Conservation (phyloP, 2,888 invertebrate genomes). For the Silvanus unidentatus region DNA sequence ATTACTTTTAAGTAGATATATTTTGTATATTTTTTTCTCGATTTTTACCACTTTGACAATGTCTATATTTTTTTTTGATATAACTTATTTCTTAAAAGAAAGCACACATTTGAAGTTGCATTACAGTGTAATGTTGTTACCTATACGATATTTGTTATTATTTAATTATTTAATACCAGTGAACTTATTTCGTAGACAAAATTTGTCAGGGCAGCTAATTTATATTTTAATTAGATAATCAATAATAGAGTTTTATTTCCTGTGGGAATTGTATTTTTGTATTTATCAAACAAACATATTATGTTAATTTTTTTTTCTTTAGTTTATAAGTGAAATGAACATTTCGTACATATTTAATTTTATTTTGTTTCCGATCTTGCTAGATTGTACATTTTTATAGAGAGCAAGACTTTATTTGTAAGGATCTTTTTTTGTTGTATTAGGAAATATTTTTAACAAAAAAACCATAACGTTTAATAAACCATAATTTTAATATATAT, state of each 20-base stretch:
- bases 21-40: neutral
- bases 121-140: constrained; percentile 15
- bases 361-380: constrained; percentile 21
- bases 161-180: constrained; percentile 13
- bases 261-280: neutral
- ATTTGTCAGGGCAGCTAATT: neutral
- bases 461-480: constrained; percentile 20
- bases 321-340: constrained; percentile 9
- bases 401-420: constrained; percentile 22
- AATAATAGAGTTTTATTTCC: constrained; percentile 2
- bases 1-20: neutral
- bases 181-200: constrained; percentile 10
- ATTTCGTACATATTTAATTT: constrained; percentile 16
- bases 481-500: constrained; percentile 14
- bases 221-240: too few relatives aligned
- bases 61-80: constrained; percentile 16
- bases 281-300: too few relatives aligned
- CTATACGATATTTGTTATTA: constrained; percentile 1
- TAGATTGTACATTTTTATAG: constrained; percentile 18
- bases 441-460: constrained; percentile 21
- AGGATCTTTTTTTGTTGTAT: constrained; percentile 24
- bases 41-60: constrained; percentile 27
- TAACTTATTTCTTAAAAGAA: constrained; percentile 8
- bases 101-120: constrained; percentile 17
- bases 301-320: constrained; percentile 5